Base-by-base conservation (phyloP, 1,140 invertebrate species). In the Halesus radiatus region DNA sequence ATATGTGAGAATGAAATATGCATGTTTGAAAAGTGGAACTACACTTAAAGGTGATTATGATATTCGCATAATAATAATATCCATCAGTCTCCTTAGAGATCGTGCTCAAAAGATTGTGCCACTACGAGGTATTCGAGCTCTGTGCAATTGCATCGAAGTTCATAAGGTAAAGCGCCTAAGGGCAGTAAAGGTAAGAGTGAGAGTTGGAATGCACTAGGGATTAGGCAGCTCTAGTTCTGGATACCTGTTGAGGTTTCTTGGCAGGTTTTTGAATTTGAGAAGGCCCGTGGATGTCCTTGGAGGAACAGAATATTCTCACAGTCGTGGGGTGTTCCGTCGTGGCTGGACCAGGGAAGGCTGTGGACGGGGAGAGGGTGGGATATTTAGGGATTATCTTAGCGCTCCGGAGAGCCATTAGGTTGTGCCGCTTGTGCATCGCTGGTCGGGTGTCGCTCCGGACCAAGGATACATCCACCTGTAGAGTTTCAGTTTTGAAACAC, bases 401-500 rank as follows among this genome's bases (percentile, higher is more conserved):
- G 66, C 52, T 73, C 52, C 53, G 64, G 5, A 75, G 72, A 22
- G 54, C 23, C 72, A 75, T 75, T 16, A 58, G 54, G 72, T 53
- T 56, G 72, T 56, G 68, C 37, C 64, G 22, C 75, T 62, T 76
- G 58, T 26, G 62, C 29, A 26, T 64, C 52, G 50, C 29, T 6
- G 64, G 77, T 18, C 23, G 13, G 8, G 66, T 72, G n/a, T 29
- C 22, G 53, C 50, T 72, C 66, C 23, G 60, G 37, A 79, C 52
- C 32, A 58, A 8, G 10, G 77, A 58, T 15, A 79, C 23, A 22
- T 79, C 77, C 32, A 79, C 77, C 77, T 79, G 77, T 60, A 32
- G 66, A 50, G 32, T 53, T 22, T 53, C 62, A 56, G 22, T 5
- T 3, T 26, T 23, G 58, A 45, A 76, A 60, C 32, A 62, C 20